Base-by-base conservation (phyloP, 2,113 vertebrate species). In the Sorex araneus region DNA sequence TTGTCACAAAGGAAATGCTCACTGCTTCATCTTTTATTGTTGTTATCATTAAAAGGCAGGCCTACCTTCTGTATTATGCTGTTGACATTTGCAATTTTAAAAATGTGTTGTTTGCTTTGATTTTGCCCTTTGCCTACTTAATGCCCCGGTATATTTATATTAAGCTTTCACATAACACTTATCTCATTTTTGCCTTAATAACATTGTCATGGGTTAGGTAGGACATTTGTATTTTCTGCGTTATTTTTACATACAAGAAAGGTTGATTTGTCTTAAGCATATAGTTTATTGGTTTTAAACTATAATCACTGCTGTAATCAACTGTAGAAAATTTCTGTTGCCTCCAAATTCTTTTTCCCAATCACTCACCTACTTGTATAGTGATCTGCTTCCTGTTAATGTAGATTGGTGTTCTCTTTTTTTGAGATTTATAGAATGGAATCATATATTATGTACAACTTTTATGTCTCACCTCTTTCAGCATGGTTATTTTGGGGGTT, bases 161-260 rank as follows among this genome's bases (percentile, higher is more conserved):
- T 88, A 89, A 73, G 8, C 36, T 63, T 92, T 27, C 30, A 45
- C 6, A 27, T 60, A 28, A 21, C 54, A 90, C 25, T 73, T 77
- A 21, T 3, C 69, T 89, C 5, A 67, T 77, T 71, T 93, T 30
- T 80, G 76, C 66, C 28, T 94, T 95, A 79, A 79, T 91, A 60
- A 84, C 2, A 16, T n/a, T 90, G 60, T 66, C 47, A 21, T 45
- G 32, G 27, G 6, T 85, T 86, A 74, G 10, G 54, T n/a, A 85
- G 70, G n/a, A 63, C 28, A 3, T 73, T 2, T 8, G 18, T 69
- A 74, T 80, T 87, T 87, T 90, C 36, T 73, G 23, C 25, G 69
- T 79, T 64, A 54, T 88, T 93, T 92, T 91, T 67, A 36, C 23
- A 28, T 89, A 73, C 3, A 82, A 10, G 21, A 74, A 88, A 50